A percentile compares a stretch with the other conserved stretches of the same genome.
phyloP scores from a whole-genome alignment of 2,113 vertebrate genomes.

The Xyrauchen texanus region DNA sequence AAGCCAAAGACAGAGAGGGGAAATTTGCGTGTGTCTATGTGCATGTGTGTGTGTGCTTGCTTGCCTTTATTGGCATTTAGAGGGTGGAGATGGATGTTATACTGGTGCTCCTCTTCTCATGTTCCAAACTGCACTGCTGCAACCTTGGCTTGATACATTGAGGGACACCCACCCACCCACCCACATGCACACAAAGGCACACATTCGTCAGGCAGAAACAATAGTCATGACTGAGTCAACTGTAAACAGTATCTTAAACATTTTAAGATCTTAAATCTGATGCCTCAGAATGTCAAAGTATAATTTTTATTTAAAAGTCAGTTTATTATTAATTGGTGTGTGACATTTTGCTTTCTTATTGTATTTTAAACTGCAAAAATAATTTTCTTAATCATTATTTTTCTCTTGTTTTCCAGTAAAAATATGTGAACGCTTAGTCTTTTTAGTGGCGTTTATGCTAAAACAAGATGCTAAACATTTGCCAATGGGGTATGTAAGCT shows the following conservation, averaged over 20 bases:
- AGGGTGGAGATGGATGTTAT: constrained; percentile 22
- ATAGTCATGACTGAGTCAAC: background rate
- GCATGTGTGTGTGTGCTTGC: background rate
- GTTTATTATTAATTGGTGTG: too few species aligned
- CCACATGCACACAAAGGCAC: background rate
- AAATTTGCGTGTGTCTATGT: background rate
- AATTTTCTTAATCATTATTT: too few species aligned
- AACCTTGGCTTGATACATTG: background rate
- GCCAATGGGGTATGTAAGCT: too few species aligned
- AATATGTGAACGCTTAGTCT: too few species aligned
- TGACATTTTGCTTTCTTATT: too few species aligned
- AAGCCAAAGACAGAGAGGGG: background rate
- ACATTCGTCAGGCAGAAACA: background rate
- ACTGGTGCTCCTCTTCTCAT: background rate
- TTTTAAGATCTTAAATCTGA: too few species aligned
- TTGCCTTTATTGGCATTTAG: constrained; percentile 20
- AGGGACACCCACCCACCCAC: background rate
- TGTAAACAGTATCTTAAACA: background rate
- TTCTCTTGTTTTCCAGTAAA: too few species aligned
- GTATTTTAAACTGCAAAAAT: too few species aligned
- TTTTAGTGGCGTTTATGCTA: too few species aligned
- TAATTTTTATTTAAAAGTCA: too few species aligned
- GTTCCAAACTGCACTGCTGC: constrained; percentile 23
- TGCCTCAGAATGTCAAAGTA: too few species aligned
- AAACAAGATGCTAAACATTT: too few species aligned